Conservation (phyloP, 2,888 invertebrate genomes). For the Pheosia tremula region DNA sequence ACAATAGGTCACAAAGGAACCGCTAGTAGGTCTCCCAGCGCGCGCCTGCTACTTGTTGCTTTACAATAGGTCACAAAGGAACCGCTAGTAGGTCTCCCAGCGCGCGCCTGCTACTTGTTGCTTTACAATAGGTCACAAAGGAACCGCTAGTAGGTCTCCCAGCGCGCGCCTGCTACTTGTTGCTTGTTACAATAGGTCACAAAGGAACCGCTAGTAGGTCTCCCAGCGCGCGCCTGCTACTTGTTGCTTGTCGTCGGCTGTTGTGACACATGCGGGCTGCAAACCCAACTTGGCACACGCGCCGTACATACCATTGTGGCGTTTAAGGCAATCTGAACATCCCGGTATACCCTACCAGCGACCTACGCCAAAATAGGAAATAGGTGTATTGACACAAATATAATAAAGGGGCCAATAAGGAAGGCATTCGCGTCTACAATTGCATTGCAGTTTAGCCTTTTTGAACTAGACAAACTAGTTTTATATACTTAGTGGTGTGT, state of each 20-base stretch:
- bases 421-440: conserved; percentile 10
- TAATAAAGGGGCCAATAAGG: conserved; percentile 12
- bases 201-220: too few species aligned
- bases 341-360: conserved; percentile 2
- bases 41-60: too few species aligned
- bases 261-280: conserved; percentile 10
- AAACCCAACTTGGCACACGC: neutral
- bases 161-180: too few species aligned
- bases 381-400: conserved; percentile 19
- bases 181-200: too few species aligned
- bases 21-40: too few species aligned
- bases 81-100: too few species aligned
- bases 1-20: too few species aligned
- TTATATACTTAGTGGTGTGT: neutral
- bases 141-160: too few species aligned
- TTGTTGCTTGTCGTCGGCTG: too few species aligned
- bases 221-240: too few species aligned
- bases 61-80: too few species aligned
- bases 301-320: neutral
- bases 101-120: too few species aligned
- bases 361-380: conserved; percentile 12
- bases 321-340: neutral
- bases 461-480: conserved; percentile 1
- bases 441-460: neutral
- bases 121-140: neutral